Evolutionary conservation across 2,888 invertebrate species (phyloP), one percentile per base, ranked within the genome.

Genomic region (Orthosia gothica): DNA sequence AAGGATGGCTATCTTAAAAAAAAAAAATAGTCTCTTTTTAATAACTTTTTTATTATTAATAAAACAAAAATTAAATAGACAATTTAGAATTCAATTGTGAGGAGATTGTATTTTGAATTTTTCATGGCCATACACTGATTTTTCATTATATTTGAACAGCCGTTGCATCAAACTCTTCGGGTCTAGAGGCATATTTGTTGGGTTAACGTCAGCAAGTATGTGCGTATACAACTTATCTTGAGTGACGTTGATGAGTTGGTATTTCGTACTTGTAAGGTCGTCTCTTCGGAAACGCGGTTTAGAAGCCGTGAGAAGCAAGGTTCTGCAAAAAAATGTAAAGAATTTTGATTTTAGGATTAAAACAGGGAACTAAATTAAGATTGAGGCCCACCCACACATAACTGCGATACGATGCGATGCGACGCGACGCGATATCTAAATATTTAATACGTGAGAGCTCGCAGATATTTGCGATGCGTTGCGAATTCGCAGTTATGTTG

Each of bases 141-240:
- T 83, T 4, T 11, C 16, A 55, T 78, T 47, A 4, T 55, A 3
- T 13, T 70, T 7, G 15, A 70, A 47, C 3, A 79, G 47, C 11
- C 79, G 63, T 0, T 68, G 45, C 74, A 84, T 64, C 4, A 84
- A 7, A 40, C 61, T 67, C 11, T 79, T 83, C 1, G 66, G 15
- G 70, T 81, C 75, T 2, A 70, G 12, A 9, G 54, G 70, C 11
- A 84, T 16, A 13, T 68, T 84, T 12, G 3, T 55, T 2, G 84
- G 84, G 49, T 84, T 84, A 0, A 84, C 85, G 9, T 85, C 77
- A 0, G 82, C 76, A 15, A 84, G 15, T 32, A 82, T 64, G 45
- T 81, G 59, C 3, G 82, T 82, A 5, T 54, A 82, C 9, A 84
- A 18, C 5, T 61, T 72, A 45, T 72, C 49, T 40, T 67, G 23